Percentiles rank a stretch among this genome's conserved stretches.
phyloP scores from a whole-genome alignment of 2,113 vertebrate species.

The Alaudala cheleensis region DNA sequence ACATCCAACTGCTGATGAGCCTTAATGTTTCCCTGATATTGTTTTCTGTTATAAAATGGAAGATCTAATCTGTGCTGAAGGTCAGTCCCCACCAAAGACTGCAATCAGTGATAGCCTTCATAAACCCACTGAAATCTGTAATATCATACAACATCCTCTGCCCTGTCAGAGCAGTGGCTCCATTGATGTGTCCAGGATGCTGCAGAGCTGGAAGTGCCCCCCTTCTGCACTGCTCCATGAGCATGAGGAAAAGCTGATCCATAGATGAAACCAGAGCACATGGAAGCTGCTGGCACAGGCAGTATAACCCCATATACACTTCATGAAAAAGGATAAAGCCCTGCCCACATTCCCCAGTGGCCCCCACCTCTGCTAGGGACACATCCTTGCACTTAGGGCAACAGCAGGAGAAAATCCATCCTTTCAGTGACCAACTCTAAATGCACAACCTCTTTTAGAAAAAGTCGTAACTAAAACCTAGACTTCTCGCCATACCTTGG shows the following conservation, averaged over 20 bases:
- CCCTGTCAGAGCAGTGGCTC: background rate
- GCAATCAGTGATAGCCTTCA: background rate
- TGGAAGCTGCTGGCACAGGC: background rate
- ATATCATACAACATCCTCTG: background rate
- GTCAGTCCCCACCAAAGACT: conserved; percentile 3
- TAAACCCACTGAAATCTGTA: background rate
- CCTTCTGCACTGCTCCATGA: background rate
- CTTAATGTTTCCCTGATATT: conserved; percentile 30
- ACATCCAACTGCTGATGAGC: conserved; percentile 43
- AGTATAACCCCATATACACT: background rate
- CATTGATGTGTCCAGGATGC: accelerated
- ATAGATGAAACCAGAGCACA: accelerated
- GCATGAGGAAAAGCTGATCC: background rate
- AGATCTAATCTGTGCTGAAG: conserved; percentile 45
- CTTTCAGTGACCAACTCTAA: background rate
- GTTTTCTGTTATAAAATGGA: conserved; percentile 42
- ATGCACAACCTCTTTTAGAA: background rate
- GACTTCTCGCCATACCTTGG: background rate
- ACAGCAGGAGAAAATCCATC: background rate
- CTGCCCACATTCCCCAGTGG: background rate
- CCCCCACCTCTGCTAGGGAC: background rate
- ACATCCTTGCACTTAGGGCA: background rate
- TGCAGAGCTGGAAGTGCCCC: background rate
- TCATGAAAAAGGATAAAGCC: background rate
- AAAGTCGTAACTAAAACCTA: conserved; percentile 47